Conservation (phyloP, 1,140 invertebrate species). For the Coboldia fuscipes region DNA sequence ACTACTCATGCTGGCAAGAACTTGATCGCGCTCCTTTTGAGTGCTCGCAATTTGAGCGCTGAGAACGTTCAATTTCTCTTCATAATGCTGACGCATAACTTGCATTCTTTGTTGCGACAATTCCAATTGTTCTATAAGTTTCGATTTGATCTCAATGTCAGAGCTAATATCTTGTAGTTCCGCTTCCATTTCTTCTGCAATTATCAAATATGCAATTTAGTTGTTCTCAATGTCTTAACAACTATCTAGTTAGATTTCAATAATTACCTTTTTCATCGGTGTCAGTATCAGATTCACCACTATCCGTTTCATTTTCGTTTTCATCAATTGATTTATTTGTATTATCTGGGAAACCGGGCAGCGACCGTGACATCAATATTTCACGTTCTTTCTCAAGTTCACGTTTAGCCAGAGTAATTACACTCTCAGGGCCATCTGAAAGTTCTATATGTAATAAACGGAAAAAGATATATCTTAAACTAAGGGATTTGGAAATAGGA, state of each 20-base stretch:
- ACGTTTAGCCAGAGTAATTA: conserved; percentile 30
- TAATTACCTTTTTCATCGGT: conserved; percentile 24
- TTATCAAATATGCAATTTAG: conserved; percentile 4
- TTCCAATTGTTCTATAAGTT: conserved; percentile 85
- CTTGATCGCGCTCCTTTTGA: conserved; percentile 81
- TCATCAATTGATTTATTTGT: conserved; percentile 28
- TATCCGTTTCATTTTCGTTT: conserved; percentile 35
- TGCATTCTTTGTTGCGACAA: conserved; percentile 62
- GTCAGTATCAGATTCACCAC: conserved; percentile 27
- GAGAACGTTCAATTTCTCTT: conserved; percentile 80
- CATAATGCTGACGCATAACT: conserved; percentile 75
- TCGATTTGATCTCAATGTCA: conserved; percentile 80
- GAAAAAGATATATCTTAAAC: background rate
- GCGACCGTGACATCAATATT: conserved; percentile 11
- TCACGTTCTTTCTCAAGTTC: conserved; percentile 25
- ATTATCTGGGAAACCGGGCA: conserved; percentile 15
- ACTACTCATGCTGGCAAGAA: conserved; percentile 40
- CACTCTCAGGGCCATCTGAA: conserved; percentile 8
- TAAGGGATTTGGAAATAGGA: background rate
- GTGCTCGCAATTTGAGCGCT: conserved; percentile 72
- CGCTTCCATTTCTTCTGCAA: conserved; percentile 23
- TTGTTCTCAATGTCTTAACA: conserved; percentile 4
- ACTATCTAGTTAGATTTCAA: conserved; percentile 2
- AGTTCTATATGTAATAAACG: background rate
- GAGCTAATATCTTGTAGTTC: conserved; percentile 69